Evolutionary conservation across 2,113 vertebrate genomes (phyloP), one percentile per base, ranked within the genome.

Genomic region (Thryonomys swinderianus): DNA sequence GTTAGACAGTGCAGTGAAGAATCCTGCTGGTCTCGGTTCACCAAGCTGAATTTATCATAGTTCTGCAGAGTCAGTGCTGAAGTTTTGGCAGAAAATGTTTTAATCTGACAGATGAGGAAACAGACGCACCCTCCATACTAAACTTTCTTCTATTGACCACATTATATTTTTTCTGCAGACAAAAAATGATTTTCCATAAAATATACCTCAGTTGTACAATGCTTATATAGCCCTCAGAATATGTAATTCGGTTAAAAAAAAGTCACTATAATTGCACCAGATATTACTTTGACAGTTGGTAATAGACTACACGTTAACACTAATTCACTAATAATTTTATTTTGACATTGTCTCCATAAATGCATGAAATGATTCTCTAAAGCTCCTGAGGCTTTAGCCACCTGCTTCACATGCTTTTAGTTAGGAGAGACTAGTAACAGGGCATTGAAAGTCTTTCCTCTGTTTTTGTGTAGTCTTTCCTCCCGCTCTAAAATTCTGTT

Each of bases 221-320:
- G 84, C 85, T 96, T 81, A 59, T 95, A 93, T 96, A 97, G 94
- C 97, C 94, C 95, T 98, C 94, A 97, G 83, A 91, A 97, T 94
- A 74, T 34, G 8, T 51, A 51, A 64, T 3, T 66, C 92, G 13
- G 37, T 37, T 80, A 79, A 83, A 85, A 64, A 69, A 27, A n/a
- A n/a, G n/a, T 20, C 17, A 25, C 53, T 48, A 40, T 57, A 69
- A 7, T 23, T 86, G 6, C 18, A 8, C 62, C 48, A 53, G 14
- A 0, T 48, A 5, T 78, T 81, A 40, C 20, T 67, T 86, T 73
- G n/a, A 45, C 7, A 51, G 23, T 40, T 59, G 20, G 27, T 61
- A 83, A 34, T 74, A 79, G 34, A 48, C 27, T 64, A 4, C 37
- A 57, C 8, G 42, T 57, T 59, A 34, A 66, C 32, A 55, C 4